phyloP scores from a whole-genome alignment of 1,140 invertebrate species.

The Eumeta japonica region DNA sequence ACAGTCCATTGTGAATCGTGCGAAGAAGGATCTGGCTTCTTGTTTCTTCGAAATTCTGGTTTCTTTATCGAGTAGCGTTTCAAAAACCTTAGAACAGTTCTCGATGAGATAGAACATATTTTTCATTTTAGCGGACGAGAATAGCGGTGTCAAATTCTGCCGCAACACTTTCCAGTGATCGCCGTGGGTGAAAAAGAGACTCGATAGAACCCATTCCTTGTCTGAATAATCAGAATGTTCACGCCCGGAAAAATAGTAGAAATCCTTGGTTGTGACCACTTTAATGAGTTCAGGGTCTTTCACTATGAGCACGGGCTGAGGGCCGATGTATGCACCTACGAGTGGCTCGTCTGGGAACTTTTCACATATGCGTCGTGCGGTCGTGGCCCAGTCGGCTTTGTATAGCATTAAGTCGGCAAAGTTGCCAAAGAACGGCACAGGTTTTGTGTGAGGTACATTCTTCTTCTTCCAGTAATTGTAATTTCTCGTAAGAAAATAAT shows the following conservation, averaged over 20 bases:
- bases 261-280: slow-evolving; percentile 28
- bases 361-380: slow-evolving; percentile 17
- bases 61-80: slow-evolving; percentile 19
- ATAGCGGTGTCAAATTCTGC: slow-evolving; percentile 59
- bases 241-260: slow-evolving; percentile 52
- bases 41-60: slow-evolving; percentile 11
- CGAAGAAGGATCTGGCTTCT: slow-evolving; percentile 36
- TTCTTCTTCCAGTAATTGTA: slow-evolving; percentile 38
- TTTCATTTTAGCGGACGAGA: slow-evolving; percentile 60
- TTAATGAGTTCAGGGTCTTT: slow-evolving; percentile 32
- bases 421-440: slow-evolving; percentile 37
- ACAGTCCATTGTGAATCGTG: slow-evolving; percentile 56
- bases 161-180: slow-evolving; percentile 58
- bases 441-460: slow-evolving; percentile 30
- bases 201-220: slow-evolving; percentile 26
- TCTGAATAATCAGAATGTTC: slow-evolving; percentile 46
- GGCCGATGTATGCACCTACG: slow-evolving; percentile 41
- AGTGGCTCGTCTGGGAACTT: slow-evolving; percentile 31
- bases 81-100: slow-evolving; percentile 31
- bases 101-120: slow-evolving; percentile 52
- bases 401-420: slow-evolving; percentile 29
- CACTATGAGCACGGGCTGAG: slow-evolving; percentile 41
- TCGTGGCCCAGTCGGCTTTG: slow-evolving; percentile 15
- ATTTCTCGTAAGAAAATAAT: slow-evolving; percentile 12
- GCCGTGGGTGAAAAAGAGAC: slow-evolving; percentile 27